A percentile compares a stretch with the other conserved stretches of the same genome.
These are phyloP conservation scores for Periphyllus acericola DNA, from an alignment of 2,888 invertebrate species.

Conservation along the genomic window DNA sequence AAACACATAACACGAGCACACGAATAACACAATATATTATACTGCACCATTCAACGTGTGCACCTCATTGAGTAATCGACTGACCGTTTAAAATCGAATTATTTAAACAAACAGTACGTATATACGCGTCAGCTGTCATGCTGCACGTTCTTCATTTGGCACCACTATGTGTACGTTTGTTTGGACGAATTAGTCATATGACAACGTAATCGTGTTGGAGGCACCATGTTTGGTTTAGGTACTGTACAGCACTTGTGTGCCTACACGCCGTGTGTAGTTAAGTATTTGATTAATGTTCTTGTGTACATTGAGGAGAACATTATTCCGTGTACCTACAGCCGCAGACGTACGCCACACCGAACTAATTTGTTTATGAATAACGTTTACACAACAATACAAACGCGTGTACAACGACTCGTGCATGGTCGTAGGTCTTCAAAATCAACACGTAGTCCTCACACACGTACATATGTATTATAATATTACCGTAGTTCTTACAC, in stretches of 20 bases:
- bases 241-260: background rate
- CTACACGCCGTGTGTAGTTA: background rate
- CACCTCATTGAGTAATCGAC: conserved; percentile 8
- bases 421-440: too few species aligned
- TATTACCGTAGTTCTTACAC: too few species aligned
- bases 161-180: conserved; percentile 8
- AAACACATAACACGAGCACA: too few species aligned
- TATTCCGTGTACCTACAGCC: too few species aligned
- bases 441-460: too few species aligned
- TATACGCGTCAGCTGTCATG: background rate
- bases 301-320: conserved; percentile 19
- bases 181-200: conserved; percentile 41
- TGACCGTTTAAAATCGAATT: conserved; percentile 47
- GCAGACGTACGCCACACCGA: background rate
- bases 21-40: background rate
- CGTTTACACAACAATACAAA: conserved; percentile 2
- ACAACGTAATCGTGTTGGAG: conserved; percentile 18
- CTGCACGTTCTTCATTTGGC: conserved; percentile 34
- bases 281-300: conserved; percentile 52
- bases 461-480: too few species aligned
- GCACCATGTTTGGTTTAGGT: background rate
- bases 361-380: background rate
- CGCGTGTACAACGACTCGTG: background rate
- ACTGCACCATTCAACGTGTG: background rate
- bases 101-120: conserved; percentile 43